A percentile compares a stretch with the other conserved stretches of the same genome.
Conservation (phyloP, 2,113 vertebrate species). For the Elaphurus davidianus region DNA sequence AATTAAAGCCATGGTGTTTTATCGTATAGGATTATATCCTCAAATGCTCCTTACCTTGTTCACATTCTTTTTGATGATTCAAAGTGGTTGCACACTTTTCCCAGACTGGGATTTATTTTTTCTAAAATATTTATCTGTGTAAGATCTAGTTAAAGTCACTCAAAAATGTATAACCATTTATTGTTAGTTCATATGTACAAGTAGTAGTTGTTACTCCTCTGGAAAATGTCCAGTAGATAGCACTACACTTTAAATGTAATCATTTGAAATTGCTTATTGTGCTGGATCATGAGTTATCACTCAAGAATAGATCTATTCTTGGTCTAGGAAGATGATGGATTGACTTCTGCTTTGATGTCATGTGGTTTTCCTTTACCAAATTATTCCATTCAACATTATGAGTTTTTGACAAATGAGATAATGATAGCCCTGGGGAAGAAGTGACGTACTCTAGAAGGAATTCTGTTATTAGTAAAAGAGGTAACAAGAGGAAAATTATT, state of each 20-base stretch:
- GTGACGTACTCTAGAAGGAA: not conserved
- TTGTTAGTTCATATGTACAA: not conserved
- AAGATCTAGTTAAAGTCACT: not conserved
- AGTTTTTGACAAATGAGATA: constrained; percentile 33
- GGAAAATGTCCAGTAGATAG: not conserved
- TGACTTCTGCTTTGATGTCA: not conserved
- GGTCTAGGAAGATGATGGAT: not conserved
- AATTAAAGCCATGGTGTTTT: not conserved
- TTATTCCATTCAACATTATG: not conserved
- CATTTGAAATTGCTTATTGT: not conserved
- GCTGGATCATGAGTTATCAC: not conserved
- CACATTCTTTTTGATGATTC: not conserved
- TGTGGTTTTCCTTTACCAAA: constrained; percentile 25
- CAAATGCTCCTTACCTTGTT: not conserved
- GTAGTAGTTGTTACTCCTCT: not conserved
- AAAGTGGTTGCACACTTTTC: not conserved
- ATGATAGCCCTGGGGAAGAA: not conserved
- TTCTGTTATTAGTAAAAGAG: constrained; percentile 34
- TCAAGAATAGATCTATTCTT: not conserved
- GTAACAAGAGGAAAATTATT: not conserved
- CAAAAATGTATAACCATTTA: not conserved
- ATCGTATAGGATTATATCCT: not conserved
- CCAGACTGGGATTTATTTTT: not conserved
- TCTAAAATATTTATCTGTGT: not conserved
- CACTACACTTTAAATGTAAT: not conserved